Percentiles rank a stretch among this genome's conserved stretches.
Evolutionary conservation across 2,113 vertebrate genomes (phyloP).

Genomic region (Podarcis cretensis): DNA sequence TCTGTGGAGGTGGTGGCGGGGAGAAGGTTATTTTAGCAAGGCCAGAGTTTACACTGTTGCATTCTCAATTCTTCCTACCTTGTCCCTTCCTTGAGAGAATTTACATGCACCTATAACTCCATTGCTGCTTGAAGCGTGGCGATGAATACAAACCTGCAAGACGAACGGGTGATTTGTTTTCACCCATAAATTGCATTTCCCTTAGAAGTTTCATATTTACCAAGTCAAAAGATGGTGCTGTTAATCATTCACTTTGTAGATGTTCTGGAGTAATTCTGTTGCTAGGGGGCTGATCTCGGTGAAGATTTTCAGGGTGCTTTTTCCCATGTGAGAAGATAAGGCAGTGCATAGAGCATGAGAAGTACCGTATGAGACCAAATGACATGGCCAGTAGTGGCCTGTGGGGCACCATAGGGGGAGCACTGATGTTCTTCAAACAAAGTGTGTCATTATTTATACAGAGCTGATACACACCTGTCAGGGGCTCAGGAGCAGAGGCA

Average conservation of each 20-base stretch:
- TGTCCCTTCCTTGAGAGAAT: constrained; percentile 5
- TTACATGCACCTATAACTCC: not conserved
- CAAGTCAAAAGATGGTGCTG: constrained; percentile 5
- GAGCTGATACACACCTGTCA: no score
- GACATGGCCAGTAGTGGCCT: no score
- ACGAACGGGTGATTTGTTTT: constrained; percentile 25
- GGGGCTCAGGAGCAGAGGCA: no score
- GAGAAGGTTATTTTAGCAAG: not conserved
- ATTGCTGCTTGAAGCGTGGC: not conserved
- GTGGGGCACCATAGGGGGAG: no score
- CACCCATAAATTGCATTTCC: not conserved
- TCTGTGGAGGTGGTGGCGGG: not conserved
- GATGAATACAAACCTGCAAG: constrained; percentile 20
- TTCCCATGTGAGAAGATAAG: not conserved
- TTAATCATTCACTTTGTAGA: constrained; percentile 2
- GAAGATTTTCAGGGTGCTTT: not conserved
- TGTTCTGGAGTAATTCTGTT: not conserved
- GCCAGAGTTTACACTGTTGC: not conserved
- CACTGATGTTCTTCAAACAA: no score
- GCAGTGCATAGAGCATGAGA: not conserved
- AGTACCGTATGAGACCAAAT: not conserved
- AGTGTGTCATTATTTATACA: no score
- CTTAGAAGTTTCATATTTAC: constrained; percentile 19
- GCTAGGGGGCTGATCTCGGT: not conserved
- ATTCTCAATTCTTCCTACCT: not conserved